Evolutionary conservation across 2,113 vertebrate species (phyloP).

Genomic region (Mus spicilegus): DNA sequence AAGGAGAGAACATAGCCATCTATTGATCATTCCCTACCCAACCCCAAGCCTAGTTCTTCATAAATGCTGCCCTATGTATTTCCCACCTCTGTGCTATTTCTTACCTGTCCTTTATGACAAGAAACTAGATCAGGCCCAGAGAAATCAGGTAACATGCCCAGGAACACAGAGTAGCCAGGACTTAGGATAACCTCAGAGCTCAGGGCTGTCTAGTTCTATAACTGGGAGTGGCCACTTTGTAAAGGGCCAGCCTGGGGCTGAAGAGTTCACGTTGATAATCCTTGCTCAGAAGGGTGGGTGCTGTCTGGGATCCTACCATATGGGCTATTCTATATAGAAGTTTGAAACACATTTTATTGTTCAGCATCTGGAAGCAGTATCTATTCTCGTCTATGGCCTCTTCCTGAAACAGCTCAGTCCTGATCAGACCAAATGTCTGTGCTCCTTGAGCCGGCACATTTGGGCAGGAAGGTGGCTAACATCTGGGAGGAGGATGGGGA

Average conservation of each 20-base stretch:
- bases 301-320: not conserved
- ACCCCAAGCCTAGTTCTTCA: not conserved
- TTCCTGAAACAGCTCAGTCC: not conserved
- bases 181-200: not conserved
- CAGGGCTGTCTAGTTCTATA: not conserved
- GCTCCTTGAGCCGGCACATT: not conserved
- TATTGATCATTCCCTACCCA: not conserved
- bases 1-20: not conserved
- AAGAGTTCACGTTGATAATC: fast-evolving
- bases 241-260: fast-evolving
- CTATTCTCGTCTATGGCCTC: not conserved
- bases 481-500: not conserved
- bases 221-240: not conserved
- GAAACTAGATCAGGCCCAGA: not conserved
- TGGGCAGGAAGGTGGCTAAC: not conserved
- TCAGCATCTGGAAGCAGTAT: not conserved
- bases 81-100: not conserved
- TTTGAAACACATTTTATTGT: not conserved
- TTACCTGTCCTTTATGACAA: not conserved
- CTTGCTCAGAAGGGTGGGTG: not conserved
- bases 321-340: not conserved
- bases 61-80: too few species aligned
- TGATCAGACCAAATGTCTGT: not conserved
- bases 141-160: not conserved
- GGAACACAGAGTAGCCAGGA: not conserved